Evolutionary conservation across 2,797 vertebrate genomes (phyloP), one percentile per base, ranked within the genome.

Genomic region (Cichlasoma orientale): DNA sequence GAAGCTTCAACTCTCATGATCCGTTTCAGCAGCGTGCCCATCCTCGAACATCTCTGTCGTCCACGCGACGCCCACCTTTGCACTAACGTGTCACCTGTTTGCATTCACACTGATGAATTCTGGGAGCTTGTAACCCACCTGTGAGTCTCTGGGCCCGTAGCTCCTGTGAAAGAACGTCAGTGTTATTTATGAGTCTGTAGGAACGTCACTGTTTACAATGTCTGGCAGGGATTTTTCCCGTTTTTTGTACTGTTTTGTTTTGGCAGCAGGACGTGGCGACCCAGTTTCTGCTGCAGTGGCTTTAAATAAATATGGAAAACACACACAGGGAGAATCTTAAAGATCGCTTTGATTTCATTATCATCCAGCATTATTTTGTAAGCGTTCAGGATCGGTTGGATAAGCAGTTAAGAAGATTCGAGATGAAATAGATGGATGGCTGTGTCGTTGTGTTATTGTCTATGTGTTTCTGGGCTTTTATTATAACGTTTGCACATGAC

Each of bases 351-450:
- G 61, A 47, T 44, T 63, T 44, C 18, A 47, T 47, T 10, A 47
- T 47, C 5, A 18, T 47, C 16, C 3, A 4, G 47, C 0, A 0
- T 0, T 44, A 29, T 0, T 19, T 68, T 1, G 9, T 68, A 1
- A 6, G 5, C 1, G 10, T 50, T 47, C 23, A 25, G 4, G 9
- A 44, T 44, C 44, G 25, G 59, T 44, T 18, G 36, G 21, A 44
- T 27, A 0, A 27, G 38, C 3, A 3, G 21, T 47, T 68, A 50
- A 68, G 41, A 19, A 13, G 29, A n/a, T n/a, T n/a, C n/a, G n/a
- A n/a, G n/a, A n/a, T n/a, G n/a, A n/a, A n/a, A 0, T 44, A 3
- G 10, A 29, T 9, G 16, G 16, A 0, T 0, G 61, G 0, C 27
- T n/a, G 41, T 29, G 61, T 12, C 23, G 18, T 16, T 47, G 14